Conservation (phyloP, 2,888 invertebrate genomes). For the Flexamia atlantica region DNA sequence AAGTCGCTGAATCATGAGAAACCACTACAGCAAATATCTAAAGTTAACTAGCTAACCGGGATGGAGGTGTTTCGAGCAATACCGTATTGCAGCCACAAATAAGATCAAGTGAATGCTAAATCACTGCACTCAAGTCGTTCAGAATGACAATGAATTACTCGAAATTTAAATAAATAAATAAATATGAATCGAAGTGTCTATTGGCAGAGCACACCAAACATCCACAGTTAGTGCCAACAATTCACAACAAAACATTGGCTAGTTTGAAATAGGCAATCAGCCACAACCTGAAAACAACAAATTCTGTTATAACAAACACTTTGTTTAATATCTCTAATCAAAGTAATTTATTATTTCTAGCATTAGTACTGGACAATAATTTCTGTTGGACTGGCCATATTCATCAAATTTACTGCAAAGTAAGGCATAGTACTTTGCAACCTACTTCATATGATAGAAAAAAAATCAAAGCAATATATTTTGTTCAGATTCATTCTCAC, state of each 20-base stretch:
- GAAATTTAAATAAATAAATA: constrained; percentile 59
- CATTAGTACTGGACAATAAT: too few relatives aligned
- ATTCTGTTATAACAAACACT: neutral
- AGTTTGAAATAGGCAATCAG: constrained; percentile 35
- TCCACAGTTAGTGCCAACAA: constrained; percentile 55
- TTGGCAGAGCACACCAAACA: constrained; percentile 59
- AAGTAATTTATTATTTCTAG: too few relatives aligned
- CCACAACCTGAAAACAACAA: constrained; percentile 34
- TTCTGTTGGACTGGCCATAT: too few relatives aligned
- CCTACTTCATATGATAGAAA: too few relatives aligned
- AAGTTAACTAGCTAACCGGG: constrained; percentile 51
- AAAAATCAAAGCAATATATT: too few relatives aligned
- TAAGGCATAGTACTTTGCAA: too few relatives aligned
- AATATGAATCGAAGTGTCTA: constrained; percentile 58
- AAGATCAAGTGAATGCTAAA: constrained; percentile 56
- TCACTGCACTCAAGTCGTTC: constrained; percentile 52
- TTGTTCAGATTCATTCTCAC: too few relatives aligned
- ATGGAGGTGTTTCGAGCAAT: constrained; percentile 43
- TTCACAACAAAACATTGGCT: constrained; percentile 58
- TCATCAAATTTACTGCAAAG: too few relatives aligned
- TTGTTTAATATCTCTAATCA: too few relatives aligned
- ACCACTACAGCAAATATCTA: constrained; percentile 52
- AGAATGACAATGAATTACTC: constrained; percentile 49
- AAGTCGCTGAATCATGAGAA: constrained; percentile 42
- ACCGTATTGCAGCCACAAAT: constrained; percentile 53